Evolutionary conservation across 2,113 vertebrate genomes (phyloP).

Genomic region (Rhinogobius similis): DNA sequence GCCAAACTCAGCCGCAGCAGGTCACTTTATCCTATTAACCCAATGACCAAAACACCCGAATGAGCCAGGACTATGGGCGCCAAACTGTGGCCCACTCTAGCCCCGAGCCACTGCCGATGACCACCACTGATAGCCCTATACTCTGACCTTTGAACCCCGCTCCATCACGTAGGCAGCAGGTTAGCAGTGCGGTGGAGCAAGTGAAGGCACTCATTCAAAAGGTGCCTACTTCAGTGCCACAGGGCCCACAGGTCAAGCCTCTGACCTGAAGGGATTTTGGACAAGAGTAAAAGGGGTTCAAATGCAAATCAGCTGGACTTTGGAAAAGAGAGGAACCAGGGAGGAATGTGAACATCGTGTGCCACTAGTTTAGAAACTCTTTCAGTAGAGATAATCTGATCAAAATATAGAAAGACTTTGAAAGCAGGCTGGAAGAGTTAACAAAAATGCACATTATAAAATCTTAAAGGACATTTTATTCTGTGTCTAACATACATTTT

Average conservation of each 20-base stretch:
- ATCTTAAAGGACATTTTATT: not conserved
- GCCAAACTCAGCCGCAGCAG: slow-evolving; percentile 65
- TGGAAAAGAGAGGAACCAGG: slow-evolving; percentile 11
- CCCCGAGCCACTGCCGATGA: slow-evolving; percentile 59
- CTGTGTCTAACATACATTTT: too few relatives aligned
- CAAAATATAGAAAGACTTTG: not conserved
- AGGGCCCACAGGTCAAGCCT: slow-evolving; percentile 44
- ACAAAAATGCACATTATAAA: not conserved
- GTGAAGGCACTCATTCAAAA: slow-evolving; percentile 41
- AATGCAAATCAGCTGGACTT: slow-evolving; percentile 51
- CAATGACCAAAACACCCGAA: slow-evolving; percentile 57
- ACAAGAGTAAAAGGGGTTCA: slow-evolving; percentile 26
- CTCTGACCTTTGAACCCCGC: slow-evolving; percentile 62
- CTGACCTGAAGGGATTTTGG: slow-evolving; percentile 44
- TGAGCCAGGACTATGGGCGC: slow-evolving; percentile 56
- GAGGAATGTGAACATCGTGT: slow-evolving; percentile 48
- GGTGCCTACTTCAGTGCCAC: slow-evolving; percentile 37
- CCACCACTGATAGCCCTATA: slow-evolving; percentile 71
- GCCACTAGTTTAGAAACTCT: slow-evolving; percentile 15
- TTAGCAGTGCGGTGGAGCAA: slow-evolving; percentile 51
- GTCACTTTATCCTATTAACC: slow-evolving; percentile 75
- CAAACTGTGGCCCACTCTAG: slow-evolving; percentile 34
- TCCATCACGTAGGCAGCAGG: slow-evolving; percentile 55
- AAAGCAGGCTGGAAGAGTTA: not conserved
- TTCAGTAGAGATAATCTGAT: slow-evolving; percentile 3